Evolutionary conservation across 2,888 invertebrate species (phyloP), one percentile per base, ranked within the genome.

Genomic region (Gandaritis pyraliata): DNA sequence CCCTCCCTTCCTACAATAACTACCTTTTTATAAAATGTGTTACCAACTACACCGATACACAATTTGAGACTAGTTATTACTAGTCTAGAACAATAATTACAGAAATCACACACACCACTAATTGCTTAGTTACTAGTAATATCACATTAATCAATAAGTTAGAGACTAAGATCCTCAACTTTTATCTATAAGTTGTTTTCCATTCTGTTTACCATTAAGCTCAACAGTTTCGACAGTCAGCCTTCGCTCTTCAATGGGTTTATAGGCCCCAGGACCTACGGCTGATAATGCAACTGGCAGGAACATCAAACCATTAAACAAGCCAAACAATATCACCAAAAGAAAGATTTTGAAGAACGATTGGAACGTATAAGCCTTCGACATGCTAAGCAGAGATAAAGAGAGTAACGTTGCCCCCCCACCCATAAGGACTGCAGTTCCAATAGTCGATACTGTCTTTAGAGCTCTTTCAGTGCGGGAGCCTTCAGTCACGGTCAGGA

Each of bases 341-440:
- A 95, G 88, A 80, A 97, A 97, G 78, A 97, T 96, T 93, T 95
- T 90, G 72, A 94, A 94, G 81, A 97, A 97, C 12, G 96, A 93
- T 68, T 94, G 94, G 81, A 96, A 97, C 0, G 95, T 95, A 77
- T 96, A 96, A 4, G 96, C 95, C 70, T 94, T 93, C 0, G 96
- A 96, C 72, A 94, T 93, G 63, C 94, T 94, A 56, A 97, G 92
- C 75, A 96, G 93, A 10, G 95, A 94, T 46, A 96, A 92, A 0
- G 96, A 95, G 12, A 97, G 90, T 39, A 96, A 90, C 3, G 96
- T 96, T 1, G 96, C 96, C 29, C 96, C 94, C 0, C 96, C 96
- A 2, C 96, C 97, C 75, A 95, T 94, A 23, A 96, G 82, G 1
- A 97, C 96, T 0, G 97, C 96, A 18, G 95, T 93, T 7, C 96